Conservation (phyloP, 2,888 invertebrate species). For the Ophioninae sp. region DNA sequence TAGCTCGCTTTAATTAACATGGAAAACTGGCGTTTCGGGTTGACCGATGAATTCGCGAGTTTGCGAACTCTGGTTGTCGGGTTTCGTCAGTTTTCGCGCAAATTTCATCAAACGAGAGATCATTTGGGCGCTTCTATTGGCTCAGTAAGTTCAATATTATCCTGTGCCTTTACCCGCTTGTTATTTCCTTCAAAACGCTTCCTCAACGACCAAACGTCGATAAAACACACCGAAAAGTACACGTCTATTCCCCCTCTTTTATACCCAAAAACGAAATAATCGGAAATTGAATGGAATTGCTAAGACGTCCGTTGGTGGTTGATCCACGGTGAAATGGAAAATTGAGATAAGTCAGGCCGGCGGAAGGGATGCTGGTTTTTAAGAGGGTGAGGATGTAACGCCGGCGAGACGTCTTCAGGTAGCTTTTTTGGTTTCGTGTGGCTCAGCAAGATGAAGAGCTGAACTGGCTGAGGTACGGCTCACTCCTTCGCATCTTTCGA, state of each 20-base stretch:
- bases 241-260: neutral
- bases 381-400: constrained; percentile 50
- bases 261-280: constrained; percentile 10
- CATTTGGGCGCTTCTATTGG: neutral
- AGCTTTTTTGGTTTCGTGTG: constrained; percentile 44
- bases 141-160: neutral
- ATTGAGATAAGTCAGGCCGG: constrained; percentile 48
- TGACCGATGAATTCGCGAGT: neutral
- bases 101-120: neutral
- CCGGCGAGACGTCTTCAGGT: constrained; percentile 39
- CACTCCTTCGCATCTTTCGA: constrained; percentile 51
- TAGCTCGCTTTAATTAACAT: too few relatives aligned
- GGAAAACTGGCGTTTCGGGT: neutral
- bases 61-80: neutral
- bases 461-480: constrained; percentile 45
- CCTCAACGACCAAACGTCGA: too few relatives aligned
- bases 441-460: constrained; percentile 52
- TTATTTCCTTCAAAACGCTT: too few relatives aligned
- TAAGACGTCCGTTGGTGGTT: constrained; percentile 24
- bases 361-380: constrained; percentile 53
- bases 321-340: constrained; percentile 21
- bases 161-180: too few relatives aligned
- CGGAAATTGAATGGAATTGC: constrained; percentile 47
- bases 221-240: neutral
- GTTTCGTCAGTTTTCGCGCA: neutral